These are phyloP conservation scores for Hypomecis punctinalis DNA, from an alignment of 2,888 invertebrate genomes.

Conservation along the genomic window DNA sequence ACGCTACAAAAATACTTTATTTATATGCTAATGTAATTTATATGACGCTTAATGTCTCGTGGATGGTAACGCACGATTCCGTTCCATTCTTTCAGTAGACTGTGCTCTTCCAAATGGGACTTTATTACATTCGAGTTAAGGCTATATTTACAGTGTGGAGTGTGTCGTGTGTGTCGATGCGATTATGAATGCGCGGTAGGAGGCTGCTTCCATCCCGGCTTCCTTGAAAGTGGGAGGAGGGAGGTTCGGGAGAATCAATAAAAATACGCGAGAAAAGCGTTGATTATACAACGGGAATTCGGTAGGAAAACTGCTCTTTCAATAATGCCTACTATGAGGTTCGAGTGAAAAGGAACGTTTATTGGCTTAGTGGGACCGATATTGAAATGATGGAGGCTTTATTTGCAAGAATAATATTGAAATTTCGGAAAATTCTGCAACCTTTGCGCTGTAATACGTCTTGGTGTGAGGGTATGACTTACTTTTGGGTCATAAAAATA, in stretches of 20 bases:
- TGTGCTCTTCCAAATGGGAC: conserved; percentile 52
- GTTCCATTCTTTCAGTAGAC: conserved; percentile 72
- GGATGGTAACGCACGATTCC: conserved; percentile 84
- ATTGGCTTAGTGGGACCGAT: conserved; percentile 53
- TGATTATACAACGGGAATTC: conserved; percentile 82
- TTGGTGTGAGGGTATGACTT: background rate
- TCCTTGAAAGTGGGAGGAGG: conserved; percentile 67
- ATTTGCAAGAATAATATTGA: conserved; percentile 39
- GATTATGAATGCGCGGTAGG: conserved; percentile 85
- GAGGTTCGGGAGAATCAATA: conserved; percentile 80
- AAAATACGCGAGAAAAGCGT: conserved; percentile 84
- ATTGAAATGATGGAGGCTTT: conserved; percentile 49
- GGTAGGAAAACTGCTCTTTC: conserved; percentile 72
- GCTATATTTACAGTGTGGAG: conserved; percentile 60
- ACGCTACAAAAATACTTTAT: conserved; percentile 84
- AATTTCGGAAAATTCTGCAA: conserved; percentile 22
- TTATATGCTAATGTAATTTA: conserved; percentile 86
- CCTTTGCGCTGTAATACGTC: background rate
- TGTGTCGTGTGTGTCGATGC: conserved; percentile 78
- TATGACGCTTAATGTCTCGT: conserved; percentile 85
- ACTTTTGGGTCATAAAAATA: background rate
- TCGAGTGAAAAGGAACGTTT: conserved; percentile 63
- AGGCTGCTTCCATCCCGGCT: conserved; percentile 81
- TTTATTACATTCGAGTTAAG: conserved; percentile 63
- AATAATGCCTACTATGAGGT: conserved; percentile 64